A percentile compares a stretch with the other conserved stretches of the same genome.
phyloP scores from a whole-genome alignment of 2,113 vertebrate genomes.

The Notiomystis cincta region DNA sequence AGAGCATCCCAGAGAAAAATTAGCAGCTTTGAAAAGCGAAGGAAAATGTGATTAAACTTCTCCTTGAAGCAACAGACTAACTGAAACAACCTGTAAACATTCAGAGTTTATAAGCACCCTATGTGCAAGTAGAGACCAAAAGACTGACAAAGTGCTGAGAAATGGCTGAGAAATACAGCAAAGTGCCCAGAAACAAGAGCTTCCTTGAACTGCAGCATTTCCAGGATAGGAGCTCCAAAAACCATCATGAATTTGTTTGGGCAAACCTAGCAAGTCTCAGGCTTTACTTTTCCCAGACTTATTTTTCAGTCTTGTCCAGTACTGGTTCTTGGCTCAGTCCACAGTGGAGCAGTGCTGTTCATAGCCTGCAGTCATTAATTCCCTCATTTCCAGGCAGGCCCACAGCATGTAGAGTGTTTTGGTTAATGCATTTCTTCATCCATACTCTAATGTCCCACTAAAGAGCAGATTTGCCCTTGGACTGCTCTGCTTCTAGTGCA shows the following conservation, averaged over 20 bases:
- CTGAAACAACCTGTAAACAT: not conserved
- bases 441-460: not conserved
- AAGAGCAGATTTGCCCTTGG: not conserved
- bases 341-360: accelerated
- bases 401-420: not conserved
- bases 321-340: not conserved
- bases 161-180: not conserved
- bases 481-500: not conserved
- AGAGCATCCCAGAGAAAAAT: not conserved
- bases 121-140: not conserved
- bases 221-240: not conserved
- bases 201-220: not conserved
- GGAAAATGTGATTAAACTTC: not conserved
- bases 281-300: not conserved
- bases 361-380: not conserved
- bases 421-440: not conserved
- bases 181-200: not conserved
- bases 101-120: not conserved
- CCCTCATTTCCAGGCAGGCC: not conserved
- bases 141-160: not conserved
- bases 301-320: not conserved
- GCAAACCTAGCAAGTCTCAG: not conserved
- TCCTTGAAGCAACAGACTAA: not conserved
- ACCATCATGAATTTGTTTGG: not conserved
- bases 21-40: not conserved